Evolutionary conservation across 1,140 invertebrate species (phyloP).

Genomic region (Solenopsis fugax): DNA sequence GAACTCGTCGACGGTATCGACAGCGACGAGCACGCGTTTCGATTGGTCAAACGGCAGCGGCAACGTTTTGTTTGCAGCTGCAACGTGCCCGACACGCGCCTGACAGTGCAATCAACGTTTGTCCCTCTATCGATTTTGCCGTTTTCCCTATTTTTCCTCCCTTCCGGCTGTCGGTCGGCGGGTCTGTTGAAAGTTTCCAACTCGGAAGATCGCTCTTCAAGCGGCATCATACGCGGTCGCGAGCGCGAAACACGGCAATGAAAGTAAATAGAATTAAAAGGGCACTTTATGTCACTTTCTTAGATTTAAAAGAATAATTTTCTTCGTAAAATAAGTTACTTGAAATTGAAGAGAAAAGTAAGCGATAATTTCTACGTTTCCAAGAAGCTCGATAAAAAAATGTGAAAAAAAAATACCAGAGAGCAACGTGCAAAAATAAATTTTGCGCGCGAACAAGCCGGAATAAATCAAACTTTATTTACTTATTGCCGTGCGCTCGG

Average conservation of each 20-base stretch:
- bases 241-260: background rate
- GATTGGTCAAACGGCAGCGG: slow-evolving; percentile 42
- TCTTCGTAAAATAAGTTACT: background rate
- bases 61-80: slow-evolving; percentile 54
- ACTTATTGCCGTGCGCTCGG: background rate
- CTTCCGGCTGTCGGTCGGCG: slow-evolving; percentile 40
- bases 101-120: slow-evolving; percentile 62
- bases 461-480: slow-evolving; percentile 18
- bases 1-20: slow-evolving; percentile 53
- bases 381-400: background rate
- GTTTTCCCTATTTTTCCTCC: slow-evolving; percentile 54
- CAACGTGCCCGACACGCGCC: slow-evolving; percentile 42
- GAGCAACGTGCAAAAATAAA: background rate
- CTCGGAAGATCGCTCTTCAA: slow-evolving; percentile 51
- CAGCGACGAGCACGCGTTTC: slow-evolving; percentile 59
- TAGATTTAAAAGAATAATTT: background rate
- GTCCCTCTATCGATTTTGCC: slow-evolving; percentile 54
- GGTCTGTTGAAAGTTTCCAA: slow-evolving; percentile 37
- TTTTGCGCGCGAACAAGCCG: background rate
- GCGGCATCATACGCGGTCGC: background rate
- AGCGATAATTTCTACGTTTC: background rate
- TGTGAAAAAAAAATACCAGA: background rate
- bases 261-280: background rate
- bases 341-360: background rate
- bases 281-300: background rate